Conservation (phyloP, 2,797 vertebrate genomes). For the Pristis pectinata region DNA sequence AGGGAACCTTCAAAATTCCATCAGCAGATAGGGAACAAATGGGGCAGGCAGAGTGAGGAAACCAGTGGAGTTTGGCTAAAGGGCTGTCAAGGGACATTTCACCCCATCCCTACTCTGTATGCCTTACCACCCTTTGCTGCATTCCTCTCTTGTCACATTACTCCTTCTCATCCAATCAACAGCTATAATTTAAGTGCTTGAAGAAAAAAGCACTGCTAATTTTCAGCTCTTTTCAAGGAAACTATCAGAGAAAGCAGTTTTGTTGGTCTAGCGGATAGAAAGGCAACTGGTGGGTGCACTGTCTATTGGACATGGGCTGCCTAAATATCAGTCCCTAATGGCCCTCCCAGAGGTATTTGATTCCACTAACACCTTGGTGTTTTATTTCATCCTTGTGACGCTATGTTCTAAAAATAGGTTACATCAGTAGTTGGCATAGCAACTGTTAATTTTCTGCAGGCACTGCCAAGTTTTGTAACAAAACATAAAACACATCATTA, state of each 20-base stretch:
- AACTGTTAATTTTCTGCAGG: neutral
- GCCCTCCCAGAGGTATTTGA: neutral
- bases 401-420: neutral
- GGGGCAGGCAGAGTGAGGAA: neutral
- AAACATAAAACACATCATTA: neutral
- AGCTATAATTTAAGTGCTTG: neutral
- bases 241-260: neutral
- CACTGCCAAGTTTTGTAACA: neutral
- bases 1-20: neutral
- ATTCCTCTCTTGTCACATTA: neutral
- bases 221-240: neutral
- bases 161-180: neutral
- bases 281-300: neutral
- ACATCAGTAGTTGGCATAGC: neutral
- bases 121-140: neutral
- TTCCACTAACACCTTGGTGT: neutral
- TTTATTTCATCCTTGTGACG: neutral
- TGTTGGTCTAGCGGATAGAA: neutral
- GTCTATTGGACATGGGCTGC: neutral
- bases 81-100: neutral
- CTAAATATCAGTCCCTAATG: neutral
- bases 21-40: no score
- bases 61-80: neutral
- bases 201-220: neutral
- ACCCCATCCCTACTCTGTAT: neutral